Evolutionary conservation across 2,113 vertebrate species (phyloP).

Genomic region (Genyomyrus donnyi): DNA sequence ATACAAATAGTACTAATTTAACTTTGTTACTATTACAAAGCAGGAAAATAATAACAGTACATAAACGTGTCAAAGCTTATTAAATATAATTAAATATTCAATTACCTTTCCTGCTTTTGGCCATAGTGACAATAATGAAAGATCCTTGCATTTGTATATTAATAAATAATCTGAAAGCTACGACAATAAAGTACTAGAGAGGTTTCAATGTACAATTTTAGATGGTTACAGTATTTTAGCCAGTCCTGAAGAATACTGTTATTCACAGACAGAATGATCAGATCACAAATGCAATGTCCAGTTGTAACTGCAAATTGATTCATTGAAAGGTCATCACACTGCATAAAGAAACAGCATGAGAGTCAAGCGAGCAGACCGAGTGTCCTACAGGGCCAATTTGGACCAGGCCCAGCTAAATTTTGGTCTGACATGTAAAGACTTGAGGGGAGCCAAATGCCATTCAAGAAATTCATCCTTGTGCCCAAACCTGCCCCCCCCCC

Average conservation of each 20-base stretch:
- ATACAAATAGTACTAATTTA: constrained; percentile 10
- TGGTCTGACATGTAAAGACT: not conserved
- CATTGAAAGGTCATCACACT: not conserved
- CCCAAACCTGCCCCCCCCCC: not conserved
- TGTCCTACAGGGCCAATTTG: not conserved
- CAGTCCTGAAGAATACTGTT: not conserved
- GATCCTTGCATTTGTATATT: constrained; percentile 55
- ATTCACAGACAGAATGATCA: not conserved
- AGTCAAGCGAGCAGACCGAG: not conserved
- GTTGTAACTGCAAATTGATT: not conserved
- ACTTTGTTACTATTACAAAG: not conserved
- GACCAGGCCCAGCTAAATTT: not conserved
- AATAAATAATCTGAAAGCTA: constrained; percentile 39
- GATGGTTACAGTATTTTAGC: constrained; percentile 3
- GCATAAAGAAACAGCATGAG: not conserved
- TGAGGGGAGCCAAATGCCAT: not conserved
- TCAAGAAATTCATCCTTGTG: not conserved
- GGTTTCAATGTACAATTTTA: not conserved
- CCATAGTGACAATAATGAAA: not conserved
- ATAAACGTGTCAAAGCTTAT: not conserved
- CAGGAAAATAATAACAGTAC: not conserved
- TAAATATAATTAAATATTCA: not conserved
- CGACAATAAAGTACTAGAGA: constrained; percentile 9
- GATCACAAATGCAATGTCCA: not conserved
- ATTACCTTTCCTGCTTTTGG: not conserved